A percentile compares a stretch with the other conserved stretches of the same genome.
Conservation (phyloP, 2,888 invertebrate species). For the Nemurella pictetii region DNA sequence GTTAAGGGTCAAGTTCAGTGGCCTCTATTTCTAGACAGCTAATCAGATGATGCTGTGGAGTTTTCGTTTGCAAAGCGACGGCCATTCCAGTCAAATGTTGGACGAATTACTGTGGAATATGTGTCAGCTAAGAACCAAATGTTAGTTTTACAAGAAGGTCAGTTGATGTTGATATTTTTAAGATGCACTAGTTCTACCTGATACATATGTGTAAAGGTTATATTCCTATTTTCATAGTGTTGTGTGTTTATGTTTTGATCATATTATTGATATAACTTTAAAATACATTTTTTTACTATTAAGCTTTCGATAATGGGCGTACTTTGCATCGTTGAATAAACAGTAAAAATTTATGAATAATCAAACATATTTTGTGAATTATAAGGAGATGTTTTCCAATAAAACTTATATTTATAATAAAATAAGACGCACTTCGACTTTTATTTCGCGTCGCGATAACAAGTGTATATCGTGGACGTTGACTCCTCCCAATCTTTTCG, state of each 20-base stretch:
- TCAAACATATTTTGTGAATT: background rate
- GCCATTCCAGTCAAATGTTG: background rate
- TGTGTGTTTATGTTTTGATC: background rate
- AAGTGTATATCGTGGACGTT: background rate
- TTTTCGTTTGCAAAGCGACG: background rate
- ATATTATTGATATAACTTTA: background rate
- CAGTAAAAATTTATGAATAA: too few relatives aligned
- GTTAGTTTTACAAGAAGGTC: background rate
- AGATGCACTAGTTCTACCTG: background rate
- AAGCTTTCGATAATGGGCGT: background rate
- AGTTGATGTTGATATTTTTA: background rate
- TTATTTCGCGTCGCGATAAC: background rate
- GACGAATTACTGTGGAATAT: background rate
- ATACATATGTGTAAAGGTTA: background rate
- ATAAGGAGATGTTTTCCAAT: background rate
- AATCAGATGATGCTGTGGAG: background rate
- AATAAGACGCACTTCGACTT: background rate
- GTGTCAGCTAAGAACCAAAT: slow-evolving; percentile 4
- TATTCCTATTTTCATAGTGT: background rate
- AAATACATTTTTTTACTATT: background rate
- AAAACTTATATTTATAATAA: background rate
- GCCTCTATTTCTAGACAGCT: background rate
- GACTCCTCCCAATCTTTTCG: too few relatives aligned
- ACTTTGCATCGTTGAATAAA: too few relatives aligned
- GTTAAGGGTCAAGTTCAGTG: background rate